phyloP scores from a whole-genome alignment of 2,797 vertebrate species.

The Pseudochromis fuscus region DNA sequence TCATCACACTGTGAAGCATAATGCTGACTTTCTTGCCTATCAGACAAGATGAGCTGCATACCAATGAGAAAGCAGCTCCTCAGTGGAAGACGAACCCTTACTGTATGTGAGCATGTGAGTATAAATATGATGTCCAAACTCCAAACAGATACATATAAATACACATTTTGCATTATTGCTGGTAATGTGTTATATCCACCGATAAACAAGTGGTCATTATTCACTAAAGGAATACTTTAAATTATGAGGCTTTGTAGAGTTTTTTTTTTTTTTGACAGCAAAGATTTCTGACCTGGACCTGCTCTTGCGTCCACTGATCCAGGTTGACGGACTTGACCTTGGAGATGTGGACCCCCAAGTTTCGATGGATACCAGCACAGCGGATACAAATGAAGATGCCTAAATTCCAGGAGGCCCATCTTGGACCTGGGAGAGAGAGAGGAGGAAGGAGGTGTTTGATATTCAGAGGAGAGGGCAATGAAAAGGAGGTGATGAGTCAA shows the following conservation, averaged over 20 bases:
- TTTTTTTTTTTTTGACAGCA: neutral
- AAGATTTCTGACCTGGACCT: conserved; percentile 91
- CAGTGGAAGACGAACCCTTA: neutral
- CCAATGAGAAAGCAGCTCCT: conserved; percentile 24
- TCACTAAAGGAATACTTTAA: too few relatives aligned
- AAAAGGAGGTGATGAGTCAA: conserved; percentile 1
- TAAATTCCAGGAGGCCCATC: conserved; percentile 99
- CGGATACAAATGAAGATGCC: conserved; percentile 98
- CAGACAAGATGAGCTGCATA: conserved; percentile 24
- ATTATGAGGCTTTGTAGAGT: too few relatives aligned
- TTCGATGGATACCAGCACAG: conserved; percentile 98
- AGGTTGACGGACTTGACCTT: conserved; percentile 98
- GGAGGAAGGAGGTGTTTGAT: neutral
- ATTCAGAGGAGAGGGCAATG: neutral
- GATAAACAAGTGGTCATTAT: too few relatives aligned
- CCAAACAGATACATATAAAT: neutral
- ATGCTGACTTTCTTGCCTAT: conserved; percentile 23
- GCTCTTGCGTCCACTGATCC: conserved; percentile 98
- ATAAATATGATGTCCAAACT: neutral
- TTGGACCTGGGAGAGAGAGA: conserved; percentile 86
- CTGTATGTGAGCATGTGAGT: neutral
- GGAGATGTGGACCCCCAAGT: conserved; percentile 98
- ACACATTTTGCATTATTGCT: neutral
- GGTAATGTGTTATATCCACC: neutral
- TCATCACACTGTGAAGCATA: conserved; percentile 12